Conservation (phyloP, 2,888 invertebrate genomes). For the Heliconius cydno region DNA sequence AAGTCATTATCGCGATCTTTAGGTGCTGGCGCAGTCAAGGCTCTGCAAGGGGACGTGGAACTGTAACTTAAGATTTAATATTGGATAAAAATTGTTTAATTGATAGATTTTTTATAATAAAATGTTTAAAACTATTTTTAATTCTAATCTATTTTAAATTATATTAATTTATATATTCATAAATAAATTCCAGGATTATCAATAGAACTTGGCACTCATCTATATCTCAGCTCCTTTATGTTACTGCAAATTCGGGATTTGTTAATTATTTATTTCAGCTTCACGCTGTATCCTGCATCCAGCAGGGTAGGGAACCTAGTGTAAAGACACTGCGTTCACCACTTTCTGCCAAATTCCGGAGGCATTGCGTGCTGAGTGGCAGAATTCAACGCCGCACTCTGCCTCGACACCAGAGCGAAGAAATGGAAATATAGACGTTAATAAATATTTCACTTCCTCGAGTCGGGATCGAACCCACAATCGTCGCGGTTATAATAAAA, state of each 20-base stretch:
- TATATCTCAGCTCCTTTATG: background rate
- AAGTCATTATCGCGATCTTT: constrained; percentile 61
- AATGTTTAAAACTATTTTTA: background rate
- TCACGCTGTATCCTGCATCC: no score
- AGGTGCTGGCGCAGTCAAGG: constrained; percentile 77
- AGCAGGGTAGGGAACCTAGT: no score
- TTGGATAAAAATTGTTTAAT: background rate
- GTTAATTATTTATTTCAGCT: no score
- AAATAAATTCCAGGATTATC: background rate
- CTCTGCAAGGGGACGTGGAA: constrained; percentile 83
- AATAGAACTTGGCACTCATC: background rate
- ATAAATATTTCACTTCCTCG: no score
- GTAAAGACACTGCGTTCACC: no score
- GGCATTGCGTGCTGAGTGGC: no score
- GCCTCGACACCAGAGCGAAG: no score
- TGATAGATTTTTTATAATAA: background rate
- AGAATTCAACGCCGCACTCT: no score
- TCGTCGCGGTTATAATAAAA: no score
- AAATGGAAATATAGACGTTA: no score
- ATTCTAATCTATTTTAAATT: background rate
- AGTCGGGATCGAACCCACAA: no score
- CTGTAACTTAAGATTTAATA: constrained; percentile 71
- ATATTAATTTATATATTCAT: background rate
- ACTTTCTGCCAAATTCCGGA: no score
- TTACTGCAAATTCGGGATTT: background rate